Base-by-base conservation (phyloP, 2,113 vertebrate species). In the Corvus cornix region DNA sequence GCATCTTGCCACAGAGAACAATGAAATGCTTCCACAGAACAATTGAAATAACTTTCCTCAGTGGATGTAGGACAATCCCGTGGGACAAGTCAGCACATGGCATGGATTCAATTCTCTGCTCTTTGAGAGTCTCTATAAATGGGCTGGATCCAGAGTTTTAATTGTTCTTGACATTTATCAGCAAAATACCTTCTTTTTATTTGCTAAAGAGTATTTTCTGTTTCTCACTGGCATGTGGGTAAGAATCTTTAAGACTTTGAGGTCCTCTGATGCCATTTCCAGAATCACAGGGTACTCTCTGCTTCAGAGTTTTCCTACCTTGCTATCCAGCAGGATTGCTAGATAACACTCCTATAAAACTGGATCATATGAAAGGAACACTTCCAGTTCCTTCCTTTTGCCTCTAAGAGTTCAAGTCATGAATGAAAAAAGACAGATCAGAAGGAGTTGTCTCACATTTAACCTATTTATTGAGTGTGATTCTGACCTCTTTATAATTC, bases 21-120 rank as follows among this genome's bases (percentile, higher is more conserved):
- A 88, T 90, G 35, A 84, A 96, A 95, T 69, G 39, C 84, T 92
- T 95, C 87, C n/a, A 78, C 48, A 93, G 75, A 82, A n/a, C 78
- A 85, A 63, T 41, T 81, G 75, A 72, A 93, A 92, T 59, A 22
- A 8, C 24, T 67, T 60, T 31, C 35, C 76, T 84, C 37, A 39
- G 55, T 3, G 8, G 16, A n/a, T 48, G 35, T 78, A 78, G 43
- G 33, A 66, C 37, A 56, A 51, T 58, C 28, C 60, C 33, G 11
- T 68, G 74, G 48, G 22, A 79, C 7, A 19, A 58, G 35, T 48
- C 44, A 78, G 31, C 24, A n/a, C 35, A 67, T 31, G 16, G 46
- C 70, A 18, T 6, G 5, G 41, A 16, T 78, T 82, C 55, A 84
- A 19, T 26, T 70, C 41, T 19, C 19, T 41, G 22, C 8, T 59